Evolutionary conservation across 2,113 vertebrate species (phyloP).

Genomic region (Psettodes erumei): DNA sequence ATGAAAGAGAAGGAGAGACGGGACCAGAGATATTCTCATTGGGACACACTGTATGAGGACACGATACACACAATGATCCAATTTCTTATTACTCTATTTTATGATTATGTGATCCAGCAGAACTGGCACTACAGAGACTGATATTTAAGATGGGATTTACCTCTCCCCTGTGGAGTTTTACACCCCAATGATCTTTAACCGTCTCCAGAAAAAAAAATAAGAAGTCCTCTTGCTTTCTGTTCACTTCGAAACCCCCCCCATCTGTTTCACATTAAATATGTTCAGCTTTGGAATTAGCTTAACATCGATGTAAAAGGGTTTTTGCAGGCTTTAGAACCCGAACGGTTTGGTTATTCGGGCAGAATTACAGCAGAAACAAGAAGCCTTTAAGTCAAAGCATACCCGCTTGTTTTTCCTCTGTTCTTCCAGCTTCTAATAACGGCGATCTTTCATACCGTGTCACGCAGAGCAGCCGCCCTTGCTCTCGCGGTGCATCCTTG

Average conservation of each 20-base stretch:
- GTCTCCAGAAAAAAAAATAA: slow-evolving; percentile 66
- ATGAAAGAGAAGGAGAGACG: slow-evolving; percentile 15
- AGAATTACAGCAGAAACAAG: slow-evolving; percentile 55
- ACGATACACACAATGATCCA: slow-evolving; percentile 40
- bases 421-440: slow-evolving; percentile 49
- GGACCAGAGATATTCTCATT: slow-evolving; percentile 6
- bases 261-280: slow-evolving; percentile 70
- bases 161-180: slow-evolving; percentile 65
- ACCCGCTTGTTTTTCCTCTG: slow-evolving; percentile 46
- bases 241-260: slow-evolving; percentile 65
- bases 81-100: slow-evolving; percentile 50
- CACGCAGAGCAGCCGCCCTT: slow-evolving; percentile 38
- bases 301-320: slow-evolving; percentile 70
- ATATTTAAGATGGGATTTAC: slow-evolving; percentile 69
- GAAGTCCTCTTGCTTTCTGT: slow-evolving; percentile 44
- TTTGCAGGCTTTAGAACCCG: slow-evolving; percentile 59
- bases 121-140: slow-evolving; percentile 46
- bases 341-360: slow-evolving; percentile 65
- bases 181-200: slow-evolving; percentile 64
- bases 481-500: slow-evolving; percentile 32
- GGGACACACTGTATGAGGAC: slow-evolving; percentile 52
- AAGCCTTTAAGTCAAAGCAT: slow-evolving; percentile 51
- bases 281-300: slow-evolving; percentile 69
- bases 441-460: slow-evolving; percentile 39
- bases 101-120: slow-evolving; percentile 58